A percentile compares a stretch with the other conserved stretches of the same genome.
Evolutionary conservation across 2,113 vertebrate species (phyloP).

Genomic region (Hippocampus abdominalis): DNA sequence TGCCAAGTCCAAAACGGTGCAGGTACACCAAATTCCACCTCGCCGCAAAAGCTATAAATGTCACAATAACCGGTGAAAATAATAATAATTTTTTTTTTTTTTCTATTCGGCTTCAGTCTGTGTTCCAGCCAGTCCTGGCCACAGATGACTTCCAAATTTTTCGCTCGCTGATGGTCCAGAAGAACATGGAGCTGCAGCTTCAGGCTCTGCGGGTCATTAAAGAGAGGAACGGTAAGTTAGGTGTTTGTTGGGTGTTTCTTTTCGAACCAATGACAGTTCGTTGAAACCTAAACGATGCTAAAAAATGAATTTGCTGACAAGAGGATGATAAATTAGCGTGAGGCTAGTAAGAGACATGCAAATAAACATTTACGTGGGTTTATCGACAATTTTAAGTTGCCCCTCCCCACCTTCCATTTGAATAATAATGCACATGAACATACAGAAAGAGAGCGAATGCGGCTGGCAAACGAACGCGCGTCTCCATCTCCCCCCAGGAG

Average conservation of each 20-base stretch:
- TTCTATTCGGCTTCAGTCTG: conserved; percentile 64
- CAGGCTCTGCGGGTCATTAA: conserved; percentile 93
- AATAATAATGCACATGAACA: neutral
- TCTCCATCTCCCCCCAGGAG: conserved; percentile 67
- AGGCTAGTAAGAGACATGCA: no score
- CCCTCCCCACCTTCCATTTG: no score
- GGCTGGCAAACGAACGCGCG: neutral
- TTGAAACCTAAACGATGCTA: no score
- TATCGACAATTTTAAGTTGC: no score
- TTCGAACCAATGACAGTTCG: neutral
- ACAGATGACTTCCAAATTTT: conserved; percentile 94
- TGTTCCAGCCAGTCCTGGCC: conserved; percentile 90
- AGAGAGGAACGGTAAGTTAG: conserved; percentile 84
- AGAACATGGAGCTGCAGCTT: conserved; percentile 95
- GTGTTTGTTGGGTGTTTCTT: neutral
- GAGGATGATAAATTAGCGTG: no score
- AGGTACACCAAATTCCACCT: conserved; percentile 70
- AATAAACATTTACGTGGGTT: no score
- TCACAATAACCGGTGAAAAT: conserved; percentile 14
- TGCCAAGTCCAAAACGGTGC: conserved; percentile 83
- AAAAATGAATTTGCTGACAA: no score
- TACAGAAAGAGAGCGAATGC: neutral
- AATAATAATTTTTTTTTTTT: neutral
- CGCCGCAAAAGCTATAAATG: conserved; percentile 24
- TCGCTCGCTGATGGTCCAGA: conserved; percentile 94